Evolutionary conservation across 1,140 invertebrate species (phyloP), one percentile per base, ranked within the genome.

Genomic region (Tetranychus cinnabarinus): DNA sequence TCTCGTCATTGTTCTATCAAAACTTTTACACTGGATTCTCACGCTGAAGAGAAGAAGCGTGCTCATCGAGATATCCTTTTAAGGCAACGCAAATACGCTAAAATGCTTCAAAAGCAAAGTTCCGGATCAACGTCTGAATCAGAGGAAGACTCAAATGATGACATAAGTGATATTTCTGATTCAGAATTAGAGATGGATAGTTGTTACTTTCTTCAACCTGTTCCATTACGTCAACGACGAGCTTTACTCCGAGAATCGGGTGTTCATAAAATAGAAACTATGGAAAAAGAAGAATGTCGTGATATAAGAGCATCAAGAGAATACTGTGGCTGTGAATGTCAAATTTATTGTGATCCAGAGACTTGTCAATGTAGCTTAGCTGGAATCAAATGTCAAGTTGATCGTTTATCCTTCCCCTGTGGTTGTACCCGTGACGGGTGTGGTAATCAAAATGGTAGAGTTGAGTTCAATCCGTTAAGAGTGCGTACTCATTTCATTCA

Each of bases 401-500:
- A 97, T 74, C 79, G 91, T 63, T 77, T 89, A 50, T 91, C 87
- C 68, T 97, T 97, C 72, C 93, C 93, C 0, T 97, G 93, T 73
- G 88, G 90, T 33, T 98, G 93, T 73, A 84, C 85, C 1, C 81
- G 86, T 64, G 90, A 96, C 68, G 87, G 88, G 56, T 98, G 93
- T 73, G 84, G 81, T 42, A 98, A 98, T 72, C 81, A 81, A 3
- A 82, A 82, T 58, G 93, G 93, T 7, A 78, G 93, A 60, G 87
- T 96, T 62, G 92, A 97, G 71, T 97, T 97, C 68, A 95, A 97
- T 73, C 89, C 90, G 0, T 81, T 90, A 37, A 79, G 91, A 60
- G 92, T 97, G 2, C 79, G 89, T 58, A 95, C 88, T n/a, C 92
- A 97, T 73, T 97, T 93, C 68, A 90, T 95, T 65, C 89, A 96